Base-by-base conservation (phyloP, 2,113 vertebrate genomes). In the Psephotus haematonotus region DNA sequence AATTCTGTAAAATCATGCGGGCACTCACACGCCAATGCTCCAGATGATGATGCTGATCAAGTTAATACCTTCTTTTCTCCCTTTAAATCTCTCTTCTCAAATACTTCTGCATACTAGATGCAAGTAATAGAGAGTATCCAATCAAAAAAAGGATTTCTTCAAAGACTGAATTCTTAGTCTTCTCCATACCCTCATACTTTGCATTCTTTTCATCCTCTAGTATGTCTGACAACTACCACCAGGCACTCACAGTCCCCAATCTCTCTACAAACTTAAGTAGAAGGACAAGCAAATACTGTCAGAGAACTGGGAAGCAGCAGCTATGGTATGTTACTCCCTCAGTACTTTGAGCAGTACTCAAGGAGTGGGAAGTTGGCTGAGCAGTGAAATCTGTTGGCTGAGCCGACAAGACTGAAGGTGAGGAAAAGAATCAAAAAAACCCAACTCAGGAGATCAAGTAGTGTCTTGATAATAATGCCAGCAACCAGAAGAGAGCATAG, bases 21-120 rank as follows among this genome's bases (percentile, higher is more conserved):
- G 44, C 23, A 55, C 8, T n/a, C 1, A 1, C 33, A 14, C 6
- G 7, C n/a, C 1, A 2, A 43, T 47, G n/a, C 39, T 78, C 35
- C 52, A 60, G 35, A 33, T 39, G 47, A 31, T 27, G n/a, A 75
- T 69, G 24, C 35, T 71, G 65, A 63, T 27, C 47, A 31, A 44
- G 24, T 25, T 49, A 46, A 57, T 57, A 14, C 33, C 50, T 72
- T 28, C 12, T 57, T 37, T 83, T 13, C 15, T 33, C 6, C 11
- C 17, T 69, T 74, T 52, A 63, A 68, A 46, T 33, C 53, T n/a
- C 4, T 17, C 57, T 25, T 41, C 64, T 53, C 50, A 77, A 60
- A 64, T 68, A 39, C 10, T 35, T 78, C 37, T 83, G 53, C 81
- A 44, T 46, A 28, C 15, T 41, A 41, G 33, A 59, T 59, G 64